Base-by-base conservation (phyloP, 2,888 invertebrate species). In the Spodoptera exigua region DNA sequence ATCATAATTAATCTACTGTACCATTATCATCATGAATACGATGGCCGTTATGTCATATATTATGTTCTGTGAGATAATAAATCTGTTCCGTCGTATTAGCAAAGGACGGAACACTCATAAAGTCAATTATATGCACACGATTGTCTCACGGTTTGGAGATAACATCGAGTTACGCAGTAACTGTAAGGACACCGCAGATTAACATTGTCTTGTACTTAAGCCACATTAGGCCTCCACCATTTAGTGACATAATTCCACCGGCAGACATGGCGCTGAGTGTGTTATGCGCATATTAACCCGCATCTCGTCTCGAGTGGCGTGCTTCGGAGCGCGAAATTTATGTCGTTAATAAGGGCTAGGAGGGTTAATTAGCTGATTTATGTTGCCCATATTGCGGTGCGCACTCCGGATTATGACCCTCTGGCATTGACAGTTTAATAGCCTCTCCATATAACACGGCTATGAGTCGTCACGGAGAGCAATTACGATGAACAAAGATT, bases 351-450 rank as follows among this genome's bases (percentile, higher is more conserved):
- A 93, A 91, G 91, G 89, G 86, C 88, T 83, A 78, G 83, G 88
- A 85, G 90, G 90, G 90, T 92, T 92, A 93, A 93, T 93, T 92
- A 92, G 87, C 87, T 91, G 92, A 93, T 92, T 93, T 92, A 93
- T 89, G 89, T 82, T 78, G 86, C 81, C 84, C 89, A 89, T 92
- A 91, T 88, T 88, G 88, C 86, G 84, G 85, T 81, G 80, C 83
- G 83, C 84, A 87, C 88, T 87, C 87, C 83, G 84, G 86, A 83
- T 89, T 87, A 87, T 84, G 81, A 82, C 82, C 84, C 82, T 83
- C 84, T 86, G 88, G 76, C 85, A 86, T 88, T 89, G 89, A 89
- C 90, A 89, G 88, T 89, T 89, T 92, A 91, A 90, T 91, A 82
- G 83, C 82, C 81, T 79, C 82, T 79, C 61, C 61, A 67, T 70